Percentiles rank a stretch among this genome's conserved stretches.
Conservation (phyloP, 2,888 invertebrate genomes). For the Macrophya annulata region DNA sequence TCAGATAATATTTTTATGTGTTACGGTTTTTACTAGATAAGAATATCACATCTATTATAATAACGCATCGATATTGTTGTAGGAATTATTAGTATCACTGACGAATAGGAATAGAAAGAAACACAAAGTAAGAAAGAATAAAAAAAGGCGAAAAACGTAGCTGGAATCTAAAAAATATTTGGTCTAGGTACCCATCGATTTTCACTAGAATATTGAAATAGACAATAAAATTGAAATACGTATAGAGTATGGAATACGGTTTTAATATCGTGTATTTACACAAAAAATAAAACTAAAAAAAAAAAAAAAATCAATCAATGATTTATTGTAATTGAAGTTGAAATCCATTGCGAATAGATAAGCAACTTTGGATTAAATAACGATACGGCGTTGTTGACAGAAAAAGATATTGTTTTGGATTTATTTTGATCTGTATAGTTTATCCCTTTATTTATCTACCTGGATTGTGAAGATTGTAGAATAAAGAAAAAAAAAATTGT, state of each 20-base stretch:
- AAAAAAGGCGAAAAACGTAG: not conserved
- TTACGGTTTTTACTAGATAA: not conserved
- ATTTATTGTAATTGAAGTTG: not conserved
- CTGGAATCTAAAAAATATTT: not conserved
- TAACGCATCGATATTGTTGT: not conserved
- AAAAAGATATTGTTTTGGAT: not conserved
- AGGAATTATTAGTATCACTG: not conserved
- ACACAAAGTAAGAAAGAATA: not conserved
- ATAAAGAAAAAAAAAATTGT: too few relatives aligned
- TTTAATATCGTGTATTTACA: constrained; percentile 12
- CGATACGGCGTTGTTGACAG: not conserved
- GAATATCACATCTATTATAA: not conserved
- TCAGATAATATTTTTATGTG: not conserved
- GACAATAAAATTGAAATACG: not conserved
- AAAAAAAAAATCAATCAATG: too few relatives aligned
- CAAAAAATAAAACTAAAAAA: too few relatives aligned
- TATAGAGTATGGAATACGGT: not conserved
- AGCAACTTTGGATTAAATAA: not conserved
- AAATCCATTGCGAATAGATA: not conserved
- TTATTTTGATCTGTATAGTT: not conserved
- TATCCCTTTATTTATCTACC: too few relatives aligned
- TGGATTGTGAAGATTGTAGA: too few relatives aligned
- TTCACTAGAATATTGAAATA: not conserved
- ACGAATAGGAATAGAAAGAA: not conserved
- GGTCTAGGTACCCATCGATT: not conserved